phyloP scores from a whole-genome alignment of 1,140 invertebrate species.

The Mercenaria mercenaria region DNA sequence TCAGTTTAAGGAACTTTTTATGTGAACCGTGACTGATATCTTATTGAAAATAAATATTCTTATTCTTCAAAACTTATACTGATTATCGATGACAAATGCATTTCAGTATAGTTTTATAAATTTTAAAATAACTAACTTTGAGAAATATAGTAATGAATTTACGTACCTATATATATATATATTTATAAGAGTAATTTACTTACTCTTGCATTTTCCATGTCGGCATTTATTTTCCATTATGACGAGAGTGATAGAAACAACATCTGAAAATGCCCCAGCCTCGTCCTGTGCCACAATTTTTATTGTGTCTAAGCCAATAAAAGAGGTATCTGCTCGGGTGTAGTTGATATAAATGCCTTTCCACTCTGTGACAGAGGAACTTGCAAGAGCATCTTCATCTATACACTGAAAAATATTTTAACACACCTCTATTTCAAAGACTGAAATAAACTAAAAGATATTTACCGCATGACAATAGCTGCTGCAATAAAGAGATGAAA shows the following conservation, averaged over 20 bases:
- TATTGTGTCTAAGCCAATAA: slow-evolving; percentile 16
- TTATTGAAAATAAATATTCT: no score
- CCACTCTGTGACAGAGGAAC: neutral
- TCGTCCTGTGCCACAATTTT: slow-evolving; percentile 46
- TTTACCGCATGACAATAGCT: no score
- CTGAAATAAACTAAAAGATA: no score
- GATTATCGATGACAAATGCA: neutral
- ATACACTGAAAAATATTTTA: neutral
- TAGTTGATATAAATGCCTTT: neutral
- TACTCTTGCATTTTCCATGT: slow-evolving; percentile 42
- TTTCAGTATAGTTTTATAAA: no score
- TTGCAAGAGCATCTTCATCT: neutral
- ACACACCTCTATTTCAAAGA: neutral
- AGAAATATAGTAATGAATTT: no score
- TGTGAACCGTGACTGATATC: no score
- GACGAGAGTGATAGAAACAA: neutral
- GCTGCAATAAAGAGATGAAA: no score
- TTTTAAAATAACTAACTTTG: no score
- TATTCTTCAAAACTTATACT: neutral
- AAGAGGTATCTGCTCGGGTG: neutral
- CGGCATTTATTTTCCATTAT: slow-evolving; percentile 29
- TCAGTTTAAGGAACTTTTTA: no score
- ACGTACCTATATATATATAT: no score
- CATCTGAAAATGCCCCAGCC: slow-evolving; percentile 28
- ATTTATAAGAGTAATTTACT: neutral